Base-by-base conservation (phyloP, 2,797 vertebrate genomes). In the Furcifer pardalis region DNA sequence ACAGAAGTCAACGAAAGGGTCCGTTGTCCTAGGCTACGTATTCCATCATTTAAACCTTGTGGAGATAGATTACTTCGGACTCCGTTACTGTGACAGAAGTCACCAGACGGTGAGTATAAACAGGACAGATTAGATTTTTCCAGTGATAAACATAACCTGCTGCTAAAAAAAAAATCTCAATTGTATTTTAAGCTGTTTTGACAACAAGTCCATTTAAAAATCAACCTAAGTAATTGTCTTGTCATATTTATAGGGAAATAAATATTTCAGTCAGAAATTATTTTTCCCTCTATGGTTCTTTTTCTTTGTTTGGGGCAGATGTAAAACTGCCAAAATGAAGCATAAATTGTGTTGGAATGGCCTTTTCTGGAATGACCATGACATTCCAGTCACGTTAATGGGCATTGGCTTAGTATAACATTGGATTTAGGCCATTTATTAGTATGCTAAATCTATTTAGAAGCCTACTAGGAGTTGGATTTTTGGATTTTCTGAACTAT, bases 31-130 rank as follows among this genome's bases (percentile, higher is more conserved):
- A 93, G 96, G 97, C 90, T 97, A 97, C 23, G 96, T 97, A 89
- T 97, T 97, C 91, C 96, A 91, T 93, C 97, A 97, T 89, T 91
- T 97, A 92, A 97, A 98, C 93, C 96, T 98, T 40, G 94, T 96
- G 92, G 97, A 98, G 94, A 97, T 96, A 73, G 97, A 98, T 94
- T 98, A 97, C 94, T 98, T 98, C 86, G 97, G 97, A 68, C 95
- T 98, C 89, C 97, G 97, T 85, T 98, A 97, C 94, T 97, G 97
- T 91, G 97, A 98, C 94, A 95, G 93, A 93, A 97, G 95, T 90
- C 97, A 98, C 95, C 97, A 98, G 93, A 97, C 97, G 73, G 97
- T 98, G 92, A 97, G 97, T 97, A 82, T 86, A 69, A 72, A 65
- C 86, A 81, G 0, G 0, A 1, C 72, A 80, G 80, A 84, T 4